Conservation (phyloP, 2,113 vertebrate species). For the Semnornis frantzii region DNA sequence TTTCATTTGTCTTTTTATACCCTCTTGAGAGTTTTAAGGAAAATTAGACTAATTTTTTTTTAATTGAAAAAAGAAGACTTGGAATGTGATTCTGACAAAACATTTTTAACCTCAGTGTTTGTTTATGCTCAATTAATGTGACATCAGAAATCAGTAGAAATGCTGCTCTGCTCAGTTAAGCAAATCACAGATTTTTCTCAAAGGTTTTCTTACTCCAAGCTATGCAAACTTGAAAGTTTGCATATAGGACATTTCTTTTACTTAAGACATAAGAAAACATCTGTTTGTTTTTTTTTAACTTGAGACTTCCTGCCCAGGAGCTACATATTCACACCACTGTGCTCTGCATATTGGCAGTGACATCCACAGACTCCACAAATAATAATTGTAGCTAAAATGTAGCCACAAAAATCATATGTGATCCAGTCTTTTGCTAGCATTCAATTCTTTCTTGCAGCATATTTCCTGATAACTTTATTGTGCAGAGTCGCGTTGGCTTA, state of each 20-base stretch:
- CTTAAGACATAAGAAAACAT: neutral
- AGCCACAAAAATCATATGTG: neutral
- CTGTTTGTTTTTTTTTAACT: neutral
- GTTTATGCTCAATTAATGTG: neutral
- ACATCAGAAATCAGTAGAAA: neutral
- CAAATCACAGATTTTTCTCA: neutral
- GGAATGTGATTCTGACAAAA: neutral
- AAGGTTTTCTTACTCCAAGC: neutral
- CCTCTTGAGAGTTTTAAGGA: neutral
- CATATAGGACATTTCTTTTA: rapidly evolving
- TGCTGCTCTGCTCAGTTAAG: neutral
- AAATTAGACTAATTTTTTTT: neutral
- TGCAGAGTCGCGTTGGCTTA: neutral
- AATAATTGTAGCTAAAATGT: neutral
- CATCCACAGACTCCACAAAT: neutral
- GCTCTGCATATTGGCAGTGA: neutral
- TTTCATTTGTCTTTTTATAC: neutral
- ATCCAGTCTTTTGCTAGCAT: neutral
- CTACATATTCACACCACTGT: neutral
- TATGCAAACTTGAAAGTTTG: neutral
- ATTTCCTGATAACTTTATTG: conserved; percentile 28
- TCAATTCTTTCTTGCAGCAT: neutral
- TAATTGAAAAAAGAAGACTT: neutral
- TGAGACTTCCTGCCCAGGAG: neutral
- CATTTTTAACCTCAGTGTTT: neutral